Base-by-base conservation (phyloP, 2,113 vertebrate species). In the Psittacus erithacus region DNA sequence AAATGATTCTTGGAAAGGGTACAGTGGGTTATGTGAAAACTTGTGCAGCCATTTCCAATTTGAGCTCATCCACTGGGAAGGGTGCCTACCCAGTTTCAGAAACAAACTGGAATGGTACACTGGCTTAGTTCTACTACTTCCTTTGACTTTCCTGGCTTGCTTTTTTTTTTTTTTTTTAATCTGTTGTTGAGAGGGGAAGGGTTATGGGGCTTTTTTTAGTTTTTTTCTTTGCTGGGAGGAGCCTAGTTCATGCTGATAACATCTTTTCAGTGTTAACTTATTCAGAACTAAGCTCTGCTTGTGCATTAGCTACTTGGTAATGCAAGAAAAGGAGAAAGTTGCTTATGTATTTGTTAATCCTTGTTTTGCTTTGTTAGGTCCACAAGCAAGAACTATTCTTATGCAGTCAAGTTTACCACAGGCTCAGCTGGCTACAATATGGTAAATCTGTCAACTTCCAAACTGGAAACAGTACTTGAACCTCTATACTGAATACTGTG, bases 391-490 rank as follows among this genome's bases (percentile, higher is more conserved):
- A 96, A 99, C 99, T 13, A 99, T 99, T 97, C 99, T 99, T 92
- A 99, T 99, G 99, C 99, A 99, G 97, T 99, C 99, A 89, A 99
- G 99, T 98, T 99, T 99, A 98, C 99, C 99, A 93, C 99, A 99
- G 97, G 93, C 98, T 88, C 99, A 99, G 95, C 98, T 99, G 94
- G 99, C 99, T 86, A 98, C 99, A 9, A 99, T 99, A 97, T 99
- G 99, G 99, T 99, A 97, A 67, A 39, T 80, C 47, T 74, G 49
- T 88, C n/a, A 47, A 71, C 96, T 97, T 93, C 70, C 90, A 16
- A 52, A 92, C 50, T 82, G 22, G 39, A 88, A 91, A 82, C n/a
- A 81, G 2, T 68, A 28, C 38, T 92, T 88, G 62, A 67, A 52
- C 28, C 15, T 95, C 52, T 83, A 29, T 67, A 3, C 24, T 49